Percentiles rank a stretch among this genome's conserved stretches.
Evolutionary conservation across 2,797 vertebrate species (phyloP).

Genomic region (Acrocephalus scirpaceus): DNA sequence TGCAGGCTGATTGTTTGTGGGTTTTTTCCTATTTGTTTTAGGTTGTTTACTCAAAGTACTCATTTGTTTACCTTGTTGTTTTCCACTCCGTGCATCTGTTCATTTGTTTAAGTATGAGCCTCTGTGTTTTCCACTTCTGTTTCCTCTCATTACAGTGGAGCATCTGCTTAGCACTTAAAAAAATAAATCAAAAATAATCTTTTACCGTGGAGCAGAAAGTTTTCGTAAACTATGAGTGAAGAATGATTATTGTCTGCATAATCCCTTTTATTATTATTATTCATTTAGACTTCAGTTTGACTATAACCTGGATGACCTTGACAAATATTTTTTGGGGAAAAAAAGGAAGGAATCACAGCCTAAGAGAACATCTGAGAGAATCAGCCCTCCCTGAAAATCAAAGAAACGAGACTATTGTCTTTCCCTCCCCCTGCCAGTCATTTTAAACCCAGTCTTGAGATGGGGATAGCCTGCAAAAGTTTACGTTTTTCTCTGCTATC

Average conservation of each 20-base stretch:
- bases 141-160: constrained; percentile 65
- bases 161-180: constrained; percentile 68
- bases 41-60: constrained; percentile 62
- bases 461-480: background rate
- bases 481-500: background rate
- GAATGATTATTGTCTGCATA: background rate
- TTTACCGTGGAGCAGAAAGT: background rate
- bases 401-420: background rate
- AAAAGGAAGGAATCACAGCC: fast-evolving
- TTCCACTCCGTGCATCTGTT: constrained; percentile 73
- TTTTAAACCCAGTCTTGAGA: background rate
- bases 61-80: constrained; percentile 72
- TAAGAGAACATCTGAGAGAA: background rate
- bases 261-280: background rate
- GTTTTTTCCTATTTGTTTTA: constrained; percentile 4
- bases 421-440: background rate
- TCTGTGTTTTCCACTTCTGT: constrained; percentile 59
- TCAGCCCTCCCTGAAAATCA: background rate
- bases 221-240: background rate
- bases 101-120: constrained; percentile 64
- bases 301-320: background rate
- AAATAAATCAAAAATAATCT: constrained; percentile 48
- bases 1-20: background rate
- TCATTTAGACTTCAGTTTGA: background rate
- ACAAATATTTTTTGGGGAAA: fast-evolving